Conservation (phyloP, 2,113 vertebrate genomes). For the Perca fluviatilis region DNA sequence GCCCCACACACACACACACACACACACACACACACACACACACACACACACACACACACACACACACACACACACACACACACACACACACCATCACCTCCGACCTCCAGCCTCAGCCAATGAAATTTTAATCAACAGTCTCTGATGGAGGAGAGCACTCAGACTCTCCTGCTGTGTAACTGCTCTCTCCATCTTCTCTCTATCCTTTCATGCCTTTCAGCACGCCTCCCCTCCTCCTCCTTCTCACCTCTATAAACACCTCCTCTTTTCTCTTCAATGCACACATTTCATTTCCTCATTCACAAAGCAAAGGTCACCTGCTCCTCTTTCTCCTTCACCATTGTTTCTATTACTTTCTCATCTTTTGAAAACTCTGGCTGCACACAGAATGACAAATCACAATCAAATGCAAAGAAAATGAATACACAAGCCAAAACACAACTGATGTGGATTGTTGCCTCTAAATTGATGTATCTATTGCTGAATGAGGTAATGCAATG, state of each 20-base stretch:
- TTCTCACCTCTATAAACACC: conserved; percentile 42
- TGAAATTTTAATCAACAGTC: conserved; percentile 86
- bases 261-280: conserved; percentile 24
- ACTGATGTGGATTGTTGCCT: background rate
- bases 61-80: conserved; percentile 40
- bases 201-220: conserved; percentile 61
- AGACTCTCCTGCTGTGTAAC: conserved; percentile 85
- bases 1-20: conserved; percentile 23
- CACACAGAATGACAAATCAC: background rate
- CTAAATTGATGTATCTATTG: background rate
- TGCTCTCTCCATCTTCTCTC: conserved; percentile 59
- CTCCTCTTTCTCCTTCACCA: conserved; percentile 27
- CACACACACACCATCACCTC: conserved; percentile 57
- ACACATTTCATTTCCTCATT: conserved; percentile 51
- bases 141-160: conserved; percentile 81
- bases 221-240: background rate
- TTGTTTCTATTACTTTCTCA: background rate
- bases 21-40: conserved; percentile 32
- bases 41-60: conserved; percentile 37
- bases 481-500: too few relatives aligned
- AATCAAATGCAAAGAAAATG: background rate
- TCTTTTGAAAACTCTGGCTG: background rate
- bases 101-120: conserved; percentile 75
- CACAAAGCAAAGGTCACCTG: conserved; percentile 61
- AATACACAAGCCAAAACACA: background rate